Evolutionary conservation across 2,797 vertebrate species (phyloP).

Genomic region (Heteromormyrus szaboi): DNA sequence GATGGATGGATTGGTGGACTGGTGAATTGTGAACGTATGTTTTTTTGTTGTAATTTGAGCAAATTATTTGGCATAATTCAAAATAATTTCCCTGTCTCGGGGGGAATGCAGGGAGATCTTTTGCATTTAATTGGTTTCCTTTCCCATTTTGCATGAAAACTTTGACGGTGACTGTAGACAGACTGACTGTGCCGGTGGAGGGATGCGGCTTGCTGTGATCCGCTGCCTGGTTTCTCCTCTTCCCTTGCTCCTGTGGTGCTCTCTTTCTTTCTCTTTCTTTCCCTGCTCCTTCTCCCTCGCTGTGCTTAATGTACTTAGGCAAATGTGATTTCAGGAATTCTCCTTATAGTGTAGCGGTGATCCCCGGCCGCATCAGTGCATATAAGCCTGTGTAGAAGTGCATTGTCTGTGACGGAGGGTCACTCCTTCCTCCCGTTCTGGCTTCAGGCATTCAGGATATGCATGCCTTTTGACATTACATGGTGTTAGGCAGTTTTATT

Average conservation of each 20-base stretch:
- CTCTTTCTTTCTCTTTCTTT: neutral
- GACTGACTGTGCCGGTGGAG: neutral
- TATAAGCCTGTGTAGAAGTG: neutral
- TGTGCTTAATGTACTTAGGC: constrained; percentile 1
- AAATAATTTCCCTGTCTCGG: neutral
- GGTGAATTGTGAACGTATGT: neutral
- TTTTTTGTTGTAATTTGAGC: neutral
- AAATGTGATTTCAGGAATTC: neutral
- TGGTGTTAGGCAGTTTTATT: neutral
- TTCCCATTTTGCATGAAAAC: neutral
- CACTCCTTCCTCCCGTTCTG: neutral
- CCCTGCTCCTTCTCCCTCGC: neutral
- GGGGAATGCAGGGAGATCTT: neutral
- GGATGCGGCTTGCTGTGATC: neutral
- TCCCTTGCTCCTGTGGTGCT: neutral
- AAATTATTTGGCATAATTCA: neutral
- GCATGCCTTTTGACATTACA: neutral
- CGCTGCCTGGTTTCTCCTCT: neutral
- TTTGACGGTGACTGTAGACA: neutral
- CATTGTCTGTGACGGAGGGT: neutral
- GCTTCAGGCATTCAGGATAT: neutral
- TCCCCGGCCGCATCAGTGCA: neutral
- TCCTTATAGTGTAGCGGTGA: neutral
- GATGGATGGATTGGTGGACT: neutral
- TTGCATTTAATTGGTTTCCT: neutral